Evolutionary conservation across 2,888 invertebrate species (phyloP), one percentile per base, ranked within the genome.

Genomic region (Heliothis peltigera): DNA sequence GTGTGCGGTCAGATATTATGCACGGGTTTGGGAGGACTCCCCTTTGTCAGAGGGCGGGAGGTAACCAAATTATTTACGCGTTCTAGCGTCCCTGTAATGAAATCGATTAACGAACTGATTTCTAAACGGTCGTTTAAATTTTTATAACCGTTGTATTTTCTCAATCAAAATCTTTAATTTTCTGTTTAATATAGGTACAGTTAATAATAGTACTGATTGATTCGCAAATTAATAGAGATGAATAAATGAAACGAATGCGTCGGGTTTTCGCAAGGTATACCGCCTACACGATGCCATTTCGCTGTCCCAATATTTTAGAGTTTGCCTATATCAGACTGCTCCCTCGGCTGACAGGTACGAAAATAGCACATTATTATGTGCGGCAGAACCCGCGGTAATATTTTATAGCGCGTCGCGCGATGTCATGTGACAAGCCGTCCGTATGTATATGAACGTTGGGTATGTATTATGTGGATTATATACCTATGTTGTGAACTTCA

Each of bases 361-460:
- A 64, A 48, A 43, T 70, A 43, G 18, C 21, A 4, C 2, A 58
- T 68, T 58, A 64, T 22, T 68, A 69, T 42, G 42, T 48, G 32
- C 42, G 48, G 19, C 63, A 51, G 10, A 22, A 44, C 21, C 28
- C 28, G 8, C n/a, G 8, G 21, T 39, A 18, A 44, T 46, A 48
- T 22, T 25, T 21, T 61, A 42, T 28, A 44, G 62, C 19, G 43
- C 35, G 60, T 60, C 18, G 48, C 7, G 59, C 18, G 47, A 64
- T 69, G 10, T 48, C 60, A 32, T 32, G 42, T 15, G 59, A 39
- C 21, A 22, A 6, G 59, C 10, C 25, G 19, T 47, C 10, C 25
- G 19, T 47, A 18, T 44, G 10, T 18, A 21, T 8, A 12, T 17
- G 21, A 35, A 32, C 28, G 3, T 25, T 25, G n/a, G n/a, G n/a